phyloP scores from a whole-genome alignment of 2,113 vertebrate genomes.

The Ochotona princeps region DNA sequence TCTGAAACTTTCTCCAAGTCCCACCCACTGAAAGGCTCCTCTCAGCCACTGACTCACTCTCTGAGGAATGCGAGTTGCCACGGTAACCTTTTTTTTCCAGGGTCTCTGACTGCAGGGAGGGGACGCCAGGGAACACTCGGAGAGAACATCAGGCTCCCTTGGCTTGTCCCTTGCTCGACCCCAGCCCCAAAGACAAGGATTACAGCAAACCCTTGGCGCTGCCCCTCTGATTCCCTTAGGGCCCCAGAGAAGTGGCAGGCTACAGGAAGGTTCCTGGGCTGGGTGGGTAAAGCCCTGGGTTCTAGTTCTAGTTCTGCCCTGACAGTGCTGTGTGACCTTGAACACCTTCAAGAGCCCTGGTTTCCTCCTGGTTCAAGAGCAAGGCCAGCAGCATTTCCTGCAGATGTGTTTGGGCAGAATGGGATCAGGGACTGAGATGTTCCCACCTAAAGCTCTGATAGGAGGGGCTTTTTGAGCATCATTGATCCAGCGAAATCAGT shows the following conservation, averaged over 20 bases:
- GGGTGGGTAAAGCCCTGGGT: neutral
- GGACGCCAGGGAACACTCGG: slow-evolving; percentile 60
- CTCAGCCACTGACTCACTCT: slow-evolving; percentile 87
- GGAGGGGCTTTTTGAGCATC: neutral
- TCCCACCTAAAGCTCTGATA: neutral
- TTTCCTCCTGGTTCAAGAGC: neutral
- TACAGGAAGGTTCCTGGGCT: neutral
- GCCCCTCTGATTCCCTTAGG: neutral
- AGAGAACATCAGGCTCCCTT: neutral
- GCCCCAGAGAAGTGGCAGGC: neutral
- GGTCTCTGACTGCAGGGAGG: slow-evolving; percentile 74
- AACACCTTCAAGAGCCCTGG: neutral
- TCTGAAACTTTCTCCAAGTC: slow-evolving; percentile 84
- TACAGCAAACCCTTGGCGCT: neutral
- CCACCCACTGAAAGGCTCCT: slow-evolving; percentile 82
- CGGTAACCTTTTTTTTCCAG: slow-evolving; percentile 85
- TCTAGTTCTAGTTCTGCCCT: neutral
- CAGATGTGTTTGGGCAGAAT: neutral
- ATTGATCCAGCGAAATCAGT: neutral
- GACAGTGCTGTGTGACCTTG: neutral
- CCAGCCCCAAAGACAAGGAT: neutral
- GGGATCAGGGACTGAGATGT: too few relatives aligned
- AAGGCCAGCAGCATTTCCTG: neutral
- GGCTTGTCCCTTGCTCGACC: neutral
- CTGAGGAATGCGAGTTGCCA: slow-evolving; percentile 93